phyloP scores from a whole-genome alignment of 2,888 invertebrate genomes.

The Cactoblastis cactorum region DNA sequence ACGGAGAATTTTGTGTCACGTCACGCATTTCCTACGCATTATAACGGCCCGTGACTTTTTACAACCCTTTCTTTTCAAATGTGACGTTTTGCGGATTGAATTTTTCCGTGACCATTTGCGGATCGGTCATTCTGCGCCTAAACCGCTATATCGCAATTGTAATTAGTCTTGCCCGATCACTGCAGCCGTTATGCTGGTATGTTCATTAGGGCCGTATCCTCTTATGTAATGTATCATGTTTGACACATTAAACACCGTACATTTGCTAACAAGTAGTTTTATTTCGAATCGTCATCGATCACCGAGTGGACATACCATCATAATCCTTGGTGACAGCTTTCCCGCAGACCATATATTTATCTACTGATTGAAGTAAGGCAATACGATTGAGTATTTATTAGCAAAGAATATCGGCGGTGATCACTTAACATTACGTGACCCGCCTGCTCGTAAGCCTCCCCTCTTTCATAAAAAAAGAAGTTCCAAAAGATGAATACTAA shows the following conservation, averaged over 20 bases:
- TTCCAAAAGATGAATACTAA: too few species aligned
- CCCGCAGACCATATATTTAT: neutral
- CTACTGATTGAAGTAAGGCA: too few species aligned
- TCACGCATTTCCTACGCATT: neutral
- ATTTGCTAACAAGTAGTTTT: constrained; percentile 67
- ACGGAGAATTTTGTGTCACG: too few species aligned
- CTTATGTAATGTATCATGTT: constrained; percentile 46
- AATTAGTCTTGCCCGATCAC: constrained; percentile 31
- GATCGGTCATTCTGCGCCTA: neutral
- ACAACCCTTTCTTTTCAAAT: neutral
- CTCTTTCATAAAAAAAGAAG: too few species aligned
- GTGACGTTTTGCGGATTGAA: neutral
- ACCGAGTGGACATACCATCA: constrained; percentile 69
- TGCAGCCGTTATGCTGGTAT: constrained; percentile 61
- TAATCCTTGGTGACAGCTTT: constrained; percentile 42
- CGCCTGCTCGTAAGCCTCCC: too few species aligned
- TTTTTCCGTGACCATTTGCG: neutral
- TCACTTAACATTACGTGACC: too few species aligned
- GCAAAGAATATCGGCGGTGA: too few species aligned
- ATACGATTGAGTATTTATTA: too few species aligned
- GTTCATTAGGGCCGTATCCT: constrained; percentile 55
- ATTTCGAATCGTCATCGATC: constrained; percentile 53
- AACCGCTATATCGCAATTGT: neutral
- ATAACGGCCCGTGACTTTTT: neutral
- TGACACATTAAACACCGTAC: constrained; percentile 72